These are phyloP conservation scores for Diuraphis noxia DNA, from an alignment of 1,140 invertebrate genomes.

Conservation along the genomic window DNA sequence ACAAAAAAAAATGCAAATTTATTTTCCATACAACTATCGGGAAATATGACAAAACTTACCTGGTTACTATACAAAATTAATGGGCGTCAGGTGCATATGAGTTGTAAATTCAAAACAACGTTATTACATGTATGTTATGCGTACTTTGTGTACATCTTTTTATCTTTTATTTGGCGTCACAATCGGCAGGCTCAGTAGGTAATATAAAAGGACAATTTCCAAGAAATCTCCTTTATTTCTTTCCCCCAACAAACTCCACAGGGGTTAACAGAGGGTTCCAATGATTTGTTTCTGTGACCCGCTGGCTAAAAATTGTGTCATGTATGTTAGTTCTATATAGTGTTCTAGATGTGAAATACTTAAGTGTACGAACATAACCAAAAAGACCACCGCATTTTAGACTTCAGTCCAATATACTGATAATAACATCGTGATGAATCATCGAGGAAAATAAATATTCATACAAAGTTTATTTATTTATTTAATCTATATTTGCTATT, in stretches of 20 bases:
- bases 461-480: neutral
- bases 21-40: too few species aligned
- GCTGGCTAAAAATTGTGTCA: slow-evolving; percentile 6
- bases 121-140: neutral
- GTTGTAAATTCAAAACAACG: neutral
- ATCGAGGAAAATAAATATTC: neutral
- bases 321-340: too few species aligned
- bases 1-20: neutral
- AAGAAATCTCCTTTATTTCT: slow-evolving; percentile 12
- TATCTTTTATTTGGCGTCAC: slow-evolving; percentile 10
- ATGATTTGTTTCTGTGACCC: slow-evolving; percentile 20
- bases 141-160: neutral
- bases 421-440: neutral
- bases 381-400: neutral
- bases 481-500: neutral
- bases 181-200: neutral
- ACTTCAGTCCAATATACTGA: neutral
- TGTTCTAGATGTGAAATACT: neutral
- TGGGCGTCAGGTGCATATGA: neutral
- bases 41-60: neutral
- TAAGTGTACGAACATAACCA: neutral
- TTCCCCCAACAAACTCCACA: slow-evolving; percentile 13
- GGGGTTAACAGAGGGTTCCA: slow-evolving; percentile 9
- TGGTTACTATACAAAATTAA: neutral
- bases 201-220: neutral